Percentiles rank a stretch among this genome's conserved stretches.
Evolutionary conservation across 2,797 vertebrate species (phyloP).

Genomic region (Chrysocyon brachyurus): DNA sequence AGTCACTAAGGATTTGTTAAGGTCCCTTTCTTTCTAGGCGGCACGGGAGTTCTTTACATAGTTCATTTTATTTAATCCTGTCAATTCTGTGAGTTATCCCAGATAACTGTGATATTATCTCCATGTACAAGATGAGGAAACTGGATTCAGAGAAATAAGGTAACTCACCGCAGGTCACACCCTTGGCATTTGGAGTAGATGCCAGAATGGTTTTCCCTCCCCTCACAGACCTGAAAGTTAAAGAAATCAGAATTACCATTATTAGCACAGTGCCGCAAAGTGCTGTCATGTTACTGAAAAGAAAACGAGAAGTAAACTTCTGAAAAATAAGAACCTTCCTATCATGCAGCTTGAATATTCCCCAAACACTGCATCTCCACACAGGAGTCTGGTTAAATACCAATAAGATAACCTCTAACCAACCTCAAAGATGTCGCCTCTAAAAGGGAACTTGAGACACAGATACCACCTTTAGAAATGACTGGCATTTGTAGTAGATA

Average conservation of each 20-base stretch:
- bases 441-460: neutral
- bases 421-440: neutral
- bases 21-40: neutral
- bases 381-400: neutral
- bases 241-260: constrained; percentile 19
- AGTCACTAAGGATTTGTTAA: constrained; percentile 9
- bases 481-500: neutral
- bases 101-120: neutral
- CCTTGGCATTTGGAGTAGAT: constrained; percentile 44
- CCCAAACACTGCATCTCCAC: neutral
- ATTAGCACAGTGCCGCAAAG: neutral
- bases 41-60: neutral
- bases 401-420: constrained; percentile 7
- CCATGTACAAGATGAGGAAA: constrained; percentile 12
- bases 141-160: constrained; percentile 51
- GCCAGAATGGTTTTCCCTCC: constrained; percentile 27
- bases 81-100: neutral
- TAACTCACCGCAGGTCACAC: constrained; percentile 69
- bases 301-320: neutral
- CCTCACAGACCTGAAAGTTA: constrained; percentile 10
- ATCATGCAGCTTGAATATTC: neutral
- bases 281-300: neutral
- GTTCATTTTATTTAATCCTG: neutral
- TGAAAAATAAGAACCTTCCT: constrained; percentile 56
- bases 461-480: constrained; percentile 29